phyloP scores from a whole-genome alignment of 2,888 invertebrate genomes.

The Podabrus alpinus region DNA sequence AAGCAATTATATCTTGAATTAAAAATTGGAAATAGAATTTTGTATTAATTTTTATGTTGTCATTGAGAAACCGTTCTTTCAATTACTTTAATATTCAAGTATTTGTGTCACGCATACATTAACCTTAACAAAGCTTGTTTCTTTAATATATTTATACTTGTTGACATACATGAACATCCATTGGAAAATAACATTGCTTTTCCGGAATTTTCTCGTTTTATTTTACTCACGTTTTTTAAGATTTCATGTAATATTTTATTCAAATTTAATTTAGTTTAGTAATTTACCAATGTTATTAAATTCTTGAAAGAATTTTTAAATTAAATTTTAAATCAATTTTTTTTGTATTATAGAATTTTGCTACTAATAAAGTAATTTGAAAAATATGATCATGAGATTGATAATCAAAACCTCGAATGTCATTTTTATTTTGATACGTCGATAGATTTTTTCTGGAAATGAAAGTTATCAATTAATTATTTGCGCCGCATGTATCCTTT shows the following conservation, averaged over 20 bases:
- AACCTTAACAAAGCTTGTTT: neutral
- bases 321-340: neutral
- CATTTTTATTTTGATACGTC: neutral
- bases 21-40: neutral
- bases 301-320: neutral
- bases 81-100: neutral
- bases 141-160: neutral
- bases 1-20: slow-evolving; percentile 6
- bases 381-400: neutral
- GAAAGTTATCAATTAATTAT: neutral
- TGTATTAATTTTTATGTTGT: neutral
- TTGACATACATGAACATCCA: neutral
- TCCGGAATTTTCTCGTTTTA: neutral
- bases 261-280: neutral
- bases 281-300: neutral
- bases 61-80: neutral
- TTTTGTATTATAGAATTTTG: neutral
- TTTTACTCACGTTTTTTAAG: neutral
- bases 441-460: neutral
- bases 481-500: neutral
- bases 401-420: neutral
- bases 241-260: neutral
- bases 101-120: neutral
- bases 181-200: neutral
- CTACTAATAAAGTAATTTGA: neutral